Percentiles rank a stretch among this genome's conserved stretches.
Conservation (phyloP, 2,888 invertebrate species). For the Willowsia nigromaculata region DNA sequence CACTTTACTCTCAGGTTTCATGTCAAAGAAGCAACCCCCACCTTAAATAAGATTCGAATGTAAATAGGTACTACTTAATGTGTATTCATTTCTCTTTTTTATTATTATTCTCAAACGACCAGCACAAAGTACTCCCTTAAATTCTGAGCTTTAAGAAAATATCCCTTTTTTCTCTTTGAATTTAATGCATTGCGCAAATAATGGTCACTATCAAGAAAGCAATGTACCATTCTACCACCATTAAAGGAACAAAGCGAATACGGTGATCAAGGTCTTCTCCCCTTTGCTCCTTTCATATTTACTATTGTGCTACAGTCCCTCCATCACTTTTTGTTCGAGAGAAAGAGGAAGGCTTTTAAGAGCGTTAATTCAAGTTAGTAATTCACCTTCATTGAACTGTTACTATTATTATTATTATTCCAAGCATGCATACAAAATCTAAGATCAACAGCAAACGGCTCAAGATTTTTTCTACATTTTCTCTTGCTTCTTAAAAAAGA, state of each 20-base stretch:
- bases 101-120: too few species aligned
- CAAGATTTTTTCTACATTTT: background rate
- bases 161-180: background rate
- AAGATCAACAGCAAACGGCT: background rate
- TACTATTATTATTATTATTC: conserved; percentile 64
- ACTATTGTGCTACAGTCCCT: background rate
- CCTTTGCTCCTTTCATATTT: background rate
- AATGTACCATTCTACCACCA: background rate
- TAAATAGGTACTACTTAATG: background rate
- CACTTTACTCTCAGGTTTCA: background rate
- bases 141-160: background rate
- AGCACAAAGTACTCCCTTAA: too few species aligned
- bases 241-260: background rate
- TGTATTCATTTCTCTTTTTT: background rate
- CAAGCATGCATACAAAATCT: conserved; percentile 41
- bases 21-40: background rate
- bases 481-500: background rate
- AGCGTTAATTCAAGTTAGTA: conserved; percentile 50
- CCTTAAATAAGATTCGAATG: background rate
- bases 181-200: conserved; percentile 4
- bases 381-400: conserved; percentile 76
- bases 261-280: background rate
- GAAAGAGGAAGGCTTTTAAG: conserved; percentile 15
- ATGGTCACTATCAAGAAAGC: background rate
- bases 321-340: background rate